Evolutionary conservation across 2,888 invertebrate species (phyloP).

Genomic region (Pollenia angustigena): DNA sequence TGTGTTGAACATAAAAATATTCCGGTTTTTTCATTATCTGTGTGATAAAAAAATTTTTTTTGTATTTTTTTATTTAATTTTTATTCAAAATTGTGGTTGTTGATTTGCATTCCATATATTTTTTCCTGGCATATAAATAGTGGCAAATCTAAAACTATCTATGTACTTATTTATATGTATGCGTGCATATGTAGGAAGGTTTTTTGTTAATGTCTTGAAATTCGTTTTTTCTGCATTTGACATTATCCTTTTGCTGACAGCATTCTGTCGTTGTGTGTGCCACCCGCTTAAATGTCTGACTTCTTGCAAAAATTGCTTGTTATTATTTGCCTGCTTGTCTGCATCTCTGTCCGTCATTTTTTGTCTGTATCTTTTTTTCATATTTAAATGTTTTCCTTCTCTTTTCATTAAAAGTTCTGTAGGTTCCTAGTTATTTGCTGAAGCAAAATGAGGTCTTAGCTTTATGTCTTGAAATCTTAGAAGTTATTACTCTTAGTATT

Average conservation of each 20-base stretch:
- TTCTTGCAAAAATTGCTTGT: not conserved
- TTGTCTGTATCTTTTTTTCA: not conserved
- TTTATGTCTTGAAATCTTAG: slow-evolving; percentile 19
- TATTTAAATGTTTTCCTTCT: not conserved
- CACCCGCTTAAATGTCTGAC: slow-evolving; percentile 43
- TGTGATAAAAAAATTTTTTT: slow-evolving; percentile 3
- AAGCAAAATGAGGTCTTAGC: slow-evolving; percentile 36
- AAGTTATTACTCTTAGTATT: slow-evolving; percentile 22
- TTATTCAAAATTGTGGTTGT: slow-evolving; percentile 66
- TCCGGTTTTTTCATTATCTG: slow-evolving; percentile 22
- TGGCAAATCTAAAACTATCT: not conserved
- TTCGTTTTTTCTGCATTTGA: slow-evolving; percentile 40
- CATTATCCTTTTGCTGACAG: slow-evolving; percentile 68
- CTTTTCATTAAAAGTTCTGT: not conserved
- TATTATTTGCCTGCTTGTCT: not conserved
- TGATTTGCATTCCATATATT: slow-evolving; percentile 50
- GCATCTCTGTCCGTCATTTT: slow-evolving; percentile 1
- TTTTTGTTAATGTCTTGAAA: slow-evolving; percentile 44
- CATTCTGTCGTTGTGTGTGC: slow-evolving; percentile 44
- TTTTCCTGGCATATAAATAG: not conserved
- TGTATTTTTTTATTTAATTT: not conserved
- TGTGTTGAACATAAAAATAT: not conserved
- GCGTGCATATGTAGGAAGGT: not conserved
- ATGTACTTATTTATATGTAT: not conserved
- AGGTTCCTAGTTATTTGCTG: not conserved